These are phyloP conservation scores for Machimus rusticus DNA, from an alignment of 2,888 invertebrate genomes.

Conservation along the genomic window DNA sequence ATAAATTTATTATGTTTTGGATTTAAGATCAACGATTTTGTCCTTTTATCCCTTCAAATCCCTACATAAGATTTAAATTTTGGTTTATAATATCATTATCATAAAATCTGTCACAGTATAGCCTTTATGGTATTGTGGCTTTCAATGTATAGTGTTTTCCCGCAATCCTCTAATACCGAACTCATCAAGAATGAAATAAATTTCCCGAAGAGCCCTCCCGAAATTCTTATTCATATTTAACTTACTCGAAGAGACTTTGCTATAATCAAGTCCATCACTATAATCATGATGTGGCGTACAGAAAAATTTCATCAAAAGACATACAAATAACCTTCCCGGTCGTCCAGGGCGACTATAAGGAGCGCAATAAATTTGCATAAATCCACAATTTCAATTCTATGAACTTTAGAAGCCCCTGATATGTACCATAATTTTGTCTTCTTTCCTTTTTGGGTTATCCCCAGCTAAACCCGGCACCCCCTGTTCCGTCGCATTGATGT, in stretches of 20 bases:
- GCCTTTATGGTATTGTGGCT: not conserved
- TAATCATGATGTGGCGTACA: not conserved
- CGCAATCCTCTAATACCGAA: not conserved
- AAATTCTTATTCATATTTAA: not conserved
- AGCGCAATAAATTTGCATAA: slow-evolving; percentile 14
- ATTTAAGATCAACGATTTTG: not conserved
- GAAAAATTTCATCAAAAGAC: not conserved
- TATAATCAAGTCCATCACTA: not conserved
- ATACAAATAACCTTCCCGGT: not conserved
- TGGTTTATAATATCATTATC: not conserved
- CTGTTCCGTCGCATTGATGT: not conserved
- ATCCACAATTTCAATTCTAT: not conserved
- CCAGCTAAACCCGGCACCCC: not conserved
- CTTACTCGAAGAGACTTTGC: not conserved
- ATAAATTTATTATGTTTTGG: not conserved
- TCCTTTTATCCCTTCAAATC: not conserved
- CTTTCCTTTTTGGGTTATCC: not conserved
- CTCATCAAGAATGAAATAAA: not conserved
- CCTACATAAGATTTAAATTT: not conserved
- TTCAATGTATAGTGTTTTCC: not conserved
- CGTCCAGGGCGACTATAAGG: not conserved
- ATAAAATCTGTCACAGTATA: not conserved
- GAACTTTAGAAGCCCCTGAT: not conserved
- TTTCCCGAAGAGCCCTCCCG: not conserved
- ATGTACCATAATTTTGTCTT: not conserved